Base-by-base conservation (phyloP, 1,140 invertebrate genomes). In the Drosophila chauvacae region DNA sequence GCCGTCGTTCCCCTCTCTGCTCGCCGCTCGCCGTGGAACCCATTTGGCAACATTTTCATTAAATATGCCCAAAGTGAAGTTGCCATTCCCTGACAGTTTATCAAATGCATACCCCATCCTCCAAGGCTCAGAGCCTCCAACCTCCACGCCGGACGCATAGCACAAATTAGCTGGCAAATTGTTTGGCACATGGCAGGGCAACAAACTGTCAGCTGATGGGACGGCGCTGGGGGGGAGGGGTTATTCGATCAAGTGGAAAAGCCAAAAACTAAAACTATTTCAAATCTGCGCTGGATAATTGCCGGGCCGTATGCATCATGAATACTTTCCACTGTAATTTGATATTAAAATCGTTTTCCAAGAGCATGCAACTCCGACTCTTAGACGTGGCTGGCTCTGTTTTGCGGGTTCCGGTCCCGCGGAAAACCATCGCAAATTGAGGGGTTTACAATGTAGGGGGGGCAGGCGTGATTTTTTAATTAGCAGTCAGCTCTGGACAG, bases 61-160 rank as follows among this genome's bases (percentile, higher is more conserved):
- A 88, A 88, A 88, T 88, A 88, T 88, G 84, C 84, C 84, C 84
- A 88, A 88, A 88, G 85, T 90, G 84, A 88, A 88, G 84, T 88
- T 90, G 74, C 83, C 83, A 86, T 82, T 88, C 85, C 85, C 81
- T 90, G 85, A 80, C 85, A 88, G 84, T 88, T 88, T 88, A 88
- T 88, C 84, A 88, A 90, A 85, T 88, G 85, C 84, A 87, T 84
- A 60, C 80, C 80, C 50, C 61, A 23, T 30, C 41, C 30, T 44
- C n/a, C 20, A 26, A 13, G 23, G 23, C 30, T 7, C 14, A 0
- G 2, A 10, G 2, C 39, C 23, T 7, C 41, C 14, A 13, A 5
- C 42, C 18, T 44, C 18, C 47, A 10, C 33, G 30, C 37, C 39
- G 59, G 72, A 58, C 84, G 65, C 80, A 86, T 55, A 66, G 71